Conservation (phyloP, 2,113 vertebrate genomes). For the Ceyx cyanopectus region DNA sequence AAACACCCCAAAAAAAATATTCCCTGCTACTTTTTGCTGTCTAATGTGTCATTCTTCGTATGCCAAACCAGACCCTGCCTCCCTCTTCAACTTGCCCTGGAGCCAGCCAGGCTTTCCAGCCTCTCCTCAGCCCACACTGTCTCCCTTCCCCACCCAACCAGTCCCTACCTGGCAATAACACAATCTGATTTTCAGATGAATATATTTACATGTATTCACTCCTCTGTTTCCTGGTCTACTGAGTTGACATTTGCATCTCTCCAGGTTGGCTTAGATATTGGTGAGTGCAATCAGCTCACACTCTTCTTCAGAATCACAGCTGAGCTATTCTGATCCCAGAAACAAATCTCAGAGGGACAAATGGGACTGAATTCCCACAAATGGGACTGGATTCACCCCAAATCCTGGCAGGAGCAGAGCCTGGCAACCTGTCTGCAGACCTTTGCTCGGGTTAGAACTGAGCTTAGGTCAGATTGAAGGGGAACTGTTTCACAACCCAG, state of each 20-base stretch:
- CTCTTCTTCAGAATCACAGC: neutral
- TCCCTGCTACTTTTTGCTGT: neutral
- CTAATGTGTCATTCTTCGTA: neutral
- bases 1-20: neutral
- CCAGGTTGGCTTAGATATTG: neutral
- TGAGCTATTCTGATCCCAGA: neutral
- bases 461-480: neutral
- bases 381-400: neutral
- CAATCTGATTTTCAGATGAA: constrained; percentile 36
- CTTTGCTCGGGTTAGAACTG: neutral
- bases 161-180: neutral
- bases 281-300: neutral
- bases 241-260: constrained; percentile 33
- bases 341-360: neutral
- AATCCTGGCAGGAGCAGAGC: neutral
- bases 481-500: neutral
- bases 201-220: constrained; percentile 42
- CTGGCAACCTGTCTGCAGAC: neutral
- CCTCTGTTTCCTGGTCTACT: constrained; percentile 39
- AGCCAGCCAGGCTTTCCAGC: neutral
- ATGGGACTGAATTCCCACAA: neutral
- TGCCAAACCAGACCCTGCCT: neutral
- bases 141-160: neutral
- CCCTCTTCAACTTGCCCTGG: neutral
- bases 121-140: neutral